Evolutionary conservation across 2,888 invertebrate genomes (phyloP).

Genomic region (Tetragnatha montana): DNA sequence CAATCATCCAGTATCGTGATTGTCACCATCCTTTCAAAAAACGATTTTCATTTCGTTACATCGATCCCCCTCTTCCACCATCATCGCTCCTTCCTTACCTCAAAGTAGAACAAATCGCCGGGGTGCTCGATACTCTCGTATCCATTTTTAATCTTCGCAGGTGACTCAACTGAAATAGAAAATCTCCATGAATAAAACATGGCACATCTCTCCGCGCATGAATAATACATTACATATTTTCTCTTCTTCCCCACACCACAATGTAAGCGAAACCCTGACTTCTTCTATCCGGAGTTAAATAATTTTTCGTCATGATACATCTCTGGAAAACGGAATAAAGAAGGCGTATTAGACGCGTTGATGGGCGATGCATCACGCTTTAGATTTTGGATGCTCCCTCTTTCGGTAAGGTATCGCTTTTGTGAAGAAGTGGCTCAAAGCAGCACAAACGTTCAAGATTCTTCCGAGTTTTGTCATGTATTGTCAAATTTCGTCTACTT

Average conservation of each 20-base stretch:
- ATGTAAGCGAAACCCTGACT: slow-evolving; percentile 34
- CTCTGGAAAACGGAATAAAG: slow-evolving; percentile 16
- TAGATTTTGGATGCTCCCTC: background rate
- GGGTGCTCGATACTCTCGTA: slow-evolving; percentile 4
- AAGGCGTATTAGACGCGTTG: slow-evolving; percentile 6
- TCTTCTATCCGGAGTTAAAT: slow-evolving; percentile 19
- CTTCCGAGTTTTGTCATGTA: no score
- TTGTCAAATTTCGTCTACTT: no score
- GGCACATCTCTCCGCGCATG: slow-evolving; percentile 39
- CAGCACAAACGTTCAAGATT: no score
- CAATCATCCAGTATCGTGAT: background rate
- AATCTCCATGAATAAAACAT: slow-evolving; percentile 56
- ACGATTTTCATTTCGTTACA: background rate
- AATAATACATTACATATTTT: slow-evolving; percentile 51
- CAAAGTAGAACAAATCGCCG: slow-evolving; percentile 18
- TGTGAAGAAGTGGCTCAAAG: no score
- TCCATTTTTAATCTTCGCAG: slow-evolving; percentile 52
- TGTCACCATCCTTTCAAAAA: background rate
- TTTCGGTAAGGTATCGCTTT: no score
- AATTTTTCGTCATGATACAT: slow-evolving; percentile 1
- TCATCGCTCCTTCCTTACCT: background rate
- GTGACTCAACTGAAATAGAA: slow-evolving; percentile 39
- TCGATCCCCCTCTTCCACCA: background rate
- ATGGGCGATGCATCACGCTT: background rate
- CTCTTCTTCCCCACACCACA: slow-evolving; percentile 34